A percentile compares a stretch with the other conserved stretches of the same genome.
phyloP scores from a whole-genome alignment of 2,113 vertebrate genomes.

The Chionomys nivalis region DNA sequence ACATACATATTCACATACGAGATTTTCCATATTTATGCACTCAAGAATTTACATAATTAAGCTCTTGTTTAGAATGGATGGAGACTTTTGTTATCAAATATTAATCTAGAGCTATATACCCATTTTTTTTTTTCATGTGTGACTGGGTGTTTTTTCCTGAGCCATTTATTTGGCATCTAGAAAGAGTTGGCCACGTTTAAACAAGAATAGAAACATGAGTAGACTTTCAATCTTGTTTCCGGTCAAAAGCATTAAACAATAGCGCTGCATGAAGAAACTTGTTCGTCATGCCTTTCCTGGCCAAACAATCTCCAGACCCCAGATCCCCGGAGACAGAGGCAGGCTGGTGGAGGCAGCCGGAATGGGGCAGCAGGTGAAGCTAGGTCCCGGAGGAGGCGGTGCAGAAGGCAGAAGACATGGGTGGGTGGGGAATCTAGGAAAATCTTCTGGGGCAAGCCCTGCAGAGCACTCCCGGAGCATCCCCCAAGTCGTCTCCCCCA shows the following conservation, averaged over 20 bases:
- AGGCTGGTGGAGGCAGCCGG: too few relatives aligned
- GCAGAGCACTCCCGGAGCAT: background rate
- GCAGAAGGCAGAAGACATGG: background rate
- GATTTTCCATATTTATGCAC: background rate
- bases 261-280: background rate
- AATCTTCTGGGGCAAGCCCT: background rate
- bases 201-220: background rate
- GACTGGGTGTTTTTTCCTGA: background rate
- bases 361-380: background rate
- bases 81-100: background rate
- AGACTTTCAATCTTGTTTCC: background rate
- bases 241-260: background rate
- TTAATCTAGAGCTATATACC: background rate
- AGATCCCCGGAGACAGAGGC: background rate
- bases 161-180: background rate
- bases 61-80: background rate
- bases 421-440: background rate
- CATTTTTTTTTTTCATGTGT: background rate
- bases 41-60: constrained; percentile 15
- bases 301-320: background rate
- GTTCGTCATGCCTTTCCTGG: background rate
- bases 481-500: background rate
- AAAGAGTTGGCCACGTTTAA: background rate
- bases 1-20: background rate
- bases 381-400: background rate